These are phyloP conservation scores for Odocoileus virginianus DNA, from an alignment of 2,113 vertebrate species.

Conservation along the genomic window DNA sequence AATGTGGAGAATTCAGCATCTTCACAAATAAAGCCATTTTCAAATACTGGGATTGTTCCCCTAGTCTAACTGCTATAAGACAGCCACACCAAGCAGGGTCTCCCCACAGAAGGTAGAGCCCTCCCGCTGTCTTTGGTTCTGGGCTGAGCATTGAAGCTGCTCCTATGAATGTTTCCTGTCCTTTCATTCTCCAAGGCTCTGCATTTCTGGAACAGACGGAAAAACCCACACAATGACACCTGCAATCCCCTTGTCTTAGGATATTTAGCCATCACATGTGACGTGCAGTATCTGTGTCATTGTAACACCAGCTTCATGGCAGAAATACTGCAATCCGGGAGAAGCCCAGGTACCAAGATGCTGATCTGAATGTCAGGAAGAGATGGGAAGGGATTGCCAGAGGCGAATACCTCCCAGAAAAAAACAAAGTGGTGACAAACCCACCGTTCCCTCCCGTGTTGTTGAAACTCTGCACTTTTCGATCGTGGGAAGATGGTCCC, in stretches of 20 bases:
- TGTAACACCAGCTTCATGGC: not conserved
- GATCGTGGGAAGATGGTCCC: not conserved
- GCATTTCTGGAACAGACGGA: not conserved
- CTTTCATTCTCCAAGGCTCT: not conserved
- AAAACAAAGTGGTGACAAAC: not conserved
- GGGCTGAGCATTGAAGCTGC: no score
- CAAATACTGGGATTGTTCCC: not conserved
- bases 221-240: not conserved
- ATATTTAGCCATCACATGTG: not conserved
- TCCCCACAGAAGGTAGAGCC: not conserved
- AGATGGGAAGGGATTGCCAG: not conserved
- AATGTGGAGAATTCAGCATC: not conserved
- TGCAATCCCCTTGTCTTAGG: not conserved
- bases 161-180: not conserved
- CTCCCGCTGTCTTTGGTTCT: not conserved
- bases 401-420: not conserved
- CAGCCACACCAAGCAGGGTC: no score
- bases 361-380: not conserved
- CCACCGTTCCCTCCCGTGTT: not conserved
- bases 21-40: not conserved
- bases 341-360: not conserved
- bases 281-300: not conserved
- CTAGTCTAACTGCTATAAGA: not conserved
- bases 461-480: not conserved
- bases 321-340: not conserved